A percentile compares a stretch with the other conserved stretches of the same genome.
phyloP scores from a whole-genome alignment of 2,888 invertebrate genomes.

The Masnerella sp. region DNA sequence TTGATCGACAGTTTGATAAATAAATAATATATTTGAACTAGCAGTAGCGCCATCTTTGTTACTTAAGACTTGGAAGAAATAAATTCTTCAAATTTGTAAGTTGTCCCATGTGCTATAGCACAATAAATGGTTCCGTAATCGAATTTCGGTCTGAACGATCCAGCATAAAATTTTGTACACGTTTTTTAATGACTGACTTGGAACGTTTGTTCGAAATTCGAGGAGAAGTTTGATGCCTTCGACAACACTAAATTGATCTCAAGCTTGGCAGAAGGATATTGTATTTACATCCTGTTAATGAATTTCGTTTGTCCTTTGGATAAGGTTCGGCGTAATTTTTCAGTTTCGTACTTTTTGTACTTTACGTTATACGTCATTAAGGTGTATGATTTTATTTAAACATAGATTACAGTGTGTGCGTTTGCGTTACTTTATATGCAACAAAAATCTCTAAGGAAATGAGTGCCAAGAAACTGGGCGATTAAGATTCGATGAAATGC shows the following conservation, averaged over 20 bases:
- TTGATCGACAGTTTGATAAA: background rate
- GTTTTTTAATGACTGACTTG: slow-evolving; percentile 8
- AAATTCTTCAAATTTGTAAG: slow-evolving; percentile 17
- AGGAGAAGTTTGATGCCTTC: slow-evolving; percentile 33
- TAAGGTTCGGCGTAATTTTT: slow-evolving; percentile 23
- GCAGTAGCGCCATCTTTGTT: slow-evolving; percentile 22
- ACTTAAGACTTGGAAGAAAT: slow-evolving; percentile 10
- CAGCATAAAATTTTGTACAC: slow-evolving; percentile 8
- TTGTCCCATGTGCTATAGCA: slow-evolving; percentile 29
- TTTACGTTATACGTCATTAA: slow-evolving; percentile 1
- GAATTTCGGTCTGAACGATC: slow-evolving; percentile 22
- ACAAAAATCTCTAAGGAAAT: slow-evolving; percentile 22
- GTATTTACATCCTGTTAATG: slow-evolving; percentile 56
- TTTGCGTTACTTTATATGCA: slow-evolving; percentile 22
- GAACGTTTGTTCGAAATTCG: slow-evolving; percentile 25
- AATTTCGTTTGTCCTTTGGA: slow-evolving; percentile 57
- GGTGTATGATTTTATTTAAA: slow-evolving; percentile 13
- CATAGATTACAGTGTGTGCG: background rate
- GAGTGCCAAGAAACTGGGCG: slow-evolving; percentile 46
- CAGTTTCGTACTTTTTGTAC: slow-evolving; percentile 31
- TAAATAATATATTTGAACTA: background rate
- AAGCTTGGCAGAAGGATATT: slow-evolving; percentile 57
- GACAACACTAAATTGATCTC: slow-evolving; percentile 57
- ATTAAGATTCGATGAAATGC: slow-evolving; percentile 15
- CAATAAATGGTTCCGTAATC: slow-evolving; percentile 38